Evolutionary conservation across 1,140 invertebrate species (phyloP), one percentile per base, ranked within the genome.

Genomic region (Drosophila ambigua): DNA sequence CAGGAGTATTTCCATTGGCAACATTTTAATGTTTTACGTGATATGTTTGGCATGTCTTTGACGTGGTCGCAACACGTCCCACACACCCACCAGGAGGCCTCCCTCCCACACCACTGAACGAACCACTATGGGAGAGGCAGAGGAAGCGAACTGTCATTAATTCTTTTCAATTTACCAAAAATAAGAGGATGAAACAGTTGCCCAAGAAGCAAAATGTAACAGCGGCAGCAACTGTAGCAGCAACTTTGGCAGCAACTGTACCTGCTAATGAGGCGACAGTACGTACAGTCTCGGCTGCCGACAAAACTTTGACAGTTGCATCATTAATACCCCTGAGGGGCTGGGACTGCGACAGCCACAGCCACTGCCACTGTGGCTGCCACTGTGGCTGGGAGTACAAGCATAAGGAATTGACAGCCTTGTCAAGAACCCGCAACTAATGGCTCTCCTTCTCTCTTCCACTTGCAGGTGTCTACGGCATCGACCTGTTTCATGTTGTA

Each of bases 401-500:
- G 45, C 39, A 57, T 79, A 79, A 79, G 75, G 59, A 79, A 71
- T 72, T 65, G 16, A 49, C 51, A 67, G 39, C 60, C 55, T 67
- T 73, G 73, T 77, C 74, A 65, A 62, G 15, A 60, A 60, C 43
- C 35, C 11, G 46, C 9, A 62, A 77, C 68, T 78, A 77, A 81
- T 85, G 44, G 23, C 65, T 60, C 51, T 49, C 43, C 44, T 43
- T 39, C 20, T 45, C 15, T 41, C 5, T 54, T 44, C 26, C 50
- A 8, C 41, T 77, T 85, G 6, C 82, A 85, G 81, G 81, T 85
- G 81, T 85, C 81, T 64, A 66, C 82, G 69, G 73, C 78, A 81
- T 87, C 73, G 81, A 81, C 68, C 75, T 81, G 58, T 85, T 85
- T 85, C 77, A 85, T 85, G 81, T 85, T 85, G 82, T 85, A 85